phyloP scores from a whole-genome alignment of 2,113 vertebrate species.

The Heterocephalus glaber region DNA sequence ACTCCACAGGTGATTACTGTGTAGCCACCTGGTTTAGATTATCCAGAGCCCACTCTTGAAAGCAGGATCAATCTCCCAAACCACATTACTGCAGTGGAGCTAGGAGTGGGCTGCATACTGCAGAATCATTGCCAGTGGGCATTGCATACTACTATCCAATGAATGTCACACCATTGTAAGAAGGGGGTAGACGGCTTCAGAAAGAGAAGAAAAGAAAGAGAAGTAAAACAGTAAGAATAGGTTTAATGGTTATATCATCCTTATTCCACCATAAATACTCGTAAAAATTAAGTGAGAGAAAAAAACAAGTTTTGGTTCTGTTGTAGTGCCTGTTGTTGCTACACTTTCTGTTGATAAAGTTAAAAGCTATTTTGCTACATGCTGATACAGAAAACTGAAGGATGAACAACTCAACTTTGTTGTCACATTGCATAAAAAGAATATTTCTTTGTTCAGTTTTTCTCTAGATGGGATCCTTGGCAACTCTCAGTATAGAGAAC shows the following conservation, averaged over 20 bases:
- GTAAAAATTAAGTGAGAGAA: not conserved
- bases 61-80: not conserved
- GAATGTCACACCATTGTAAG: not conserved
- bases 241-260: not conserved
- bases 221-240: not conserved
- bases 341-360: slow-evolving; percentile 42
- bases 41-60: not conserved
- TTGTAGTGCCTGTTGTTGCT: not conserved
- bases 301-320: not conserved
- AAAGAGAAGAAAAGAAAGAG: not conserved
- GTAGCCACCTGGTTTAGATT: not conserved
- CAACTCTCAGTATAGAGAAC: not conserved
- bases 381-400: fast-evolving
- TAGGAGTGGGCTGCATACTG: not conserved
- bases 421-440: not conserved
- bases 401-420: not conserved
- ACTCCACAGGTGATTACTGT: not conserved
- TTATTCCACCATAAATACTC: slow-evolving; percentile 28
- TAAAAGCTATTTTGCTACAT: slow-evolving; percentile 34
- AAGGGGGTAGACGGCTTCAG: not conserved
- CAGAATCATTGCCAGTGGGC: not conserved
- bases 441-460: slow-evolving; percentile 1
- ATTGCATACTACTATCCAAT: not conserved
- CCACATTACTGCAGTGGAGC: not conserved
- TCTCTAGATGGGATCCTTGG: slow-evolving; percentile 36